phyloP scores from a whole-genome alignment of 2,888 invertebrate genomes.

The Muscina levida region DNA sequence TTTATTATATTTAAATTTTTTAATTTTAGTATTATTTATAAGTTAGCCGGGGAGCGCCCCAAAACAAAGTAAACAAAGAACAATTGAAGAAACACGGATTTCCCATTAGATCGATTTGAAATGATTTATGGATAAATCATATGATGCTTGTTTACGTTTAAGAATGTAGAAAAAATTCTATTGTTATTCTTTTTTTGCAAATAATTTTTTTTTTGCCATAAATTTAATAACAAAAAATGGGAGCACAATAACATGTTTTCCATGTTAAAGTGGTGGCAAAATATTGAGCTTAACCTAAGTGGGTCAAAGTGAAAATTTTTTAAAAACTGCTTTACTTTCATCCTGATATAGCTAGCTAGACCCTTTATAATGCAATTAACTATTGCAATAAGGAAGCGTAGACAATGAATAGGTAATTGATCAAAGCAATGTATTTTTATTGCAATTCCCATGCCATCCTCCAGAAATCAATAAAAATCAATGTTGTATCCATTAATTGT shows the following conservation, averaged over 20 bases:
- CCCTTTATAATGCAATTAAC: background rate
- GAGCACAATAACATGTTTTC: too few species aligned
- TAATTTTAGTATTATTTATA: too few species aligned
- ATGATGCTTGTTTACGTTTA: slow-evolving; percentile 16
- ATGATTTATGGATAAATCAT: slow-evolving; percentile 4
- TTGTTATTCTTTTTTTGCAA: background rate
- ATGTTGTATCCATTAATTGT: background rate
- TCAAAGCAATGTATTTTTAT: background rate
- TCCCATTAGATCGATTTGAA: slow-evolving; percentile 2
- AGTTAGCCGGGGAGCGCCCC: too few species aligned
- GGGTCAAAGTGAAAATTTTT: too few species aligned
- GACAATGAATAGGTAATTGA: background rate
- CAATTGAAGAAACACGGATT: slow-evolving; percentile 12
- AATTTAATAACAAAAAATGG: background rate
- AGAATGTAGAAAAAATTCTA: background rate
- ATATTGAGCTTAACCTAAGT: too few species aligned
- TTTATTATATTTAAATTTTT: too few species aligned
- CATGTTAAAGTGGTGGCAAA: too few species aligned
- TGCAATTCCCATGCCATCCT: too few species aligned
- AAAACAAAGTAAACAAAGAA: background rate
- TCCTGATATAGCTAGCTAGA: too few species aligned
- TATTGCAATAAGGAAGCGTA: background rate
- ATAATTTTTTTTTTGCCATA: background rate
- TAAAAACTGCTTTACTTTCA: too few species aligned
- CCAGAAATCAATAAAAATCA: background rate